phyloP scores from a whole-genome alignment of 2,888 invertebrate genomes.

The Gibbula magus region DNA sequence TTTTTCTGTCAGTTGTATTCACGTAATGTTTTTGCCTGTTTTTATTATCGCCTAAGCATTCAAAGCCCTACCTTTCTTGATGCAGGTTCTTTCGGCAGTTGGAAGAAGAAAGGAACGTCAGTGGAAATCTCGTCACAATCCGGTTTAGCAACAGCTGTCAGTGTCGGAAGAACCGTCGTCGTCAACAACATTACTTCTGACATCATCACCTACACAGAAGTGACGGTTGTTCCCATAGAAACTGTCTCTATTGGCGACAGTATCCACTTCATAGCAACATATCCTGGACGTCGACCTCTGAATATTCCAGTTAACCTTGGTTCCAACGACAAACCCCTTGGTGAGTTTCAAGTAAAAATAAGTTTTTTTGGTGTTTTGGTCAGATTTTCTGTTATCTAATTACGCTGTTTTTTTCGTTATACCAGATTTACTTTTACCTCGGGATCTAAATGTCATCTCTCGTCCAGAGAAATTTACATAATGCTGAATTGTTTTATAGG shows the following conservation, averaged over 20 bases:
- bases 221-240: conserved; percentile 56
- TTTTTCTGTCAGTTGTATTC: not conserved
- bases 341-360: conserved; percentile 26
- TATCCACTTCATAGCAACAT: conserved; percentile 59
- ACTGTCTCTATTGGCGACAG: conserved; percentile 47
- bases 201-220: conserved; percentile 66
- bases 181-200: conserved; percentile 55
- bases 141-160: conserved; percentile 60
- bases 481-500: conserved; percentile 44
- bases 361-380: no score
- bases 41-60: not conserved
- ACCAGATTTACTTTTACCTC: no score
- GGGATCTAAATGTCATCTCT: no score
- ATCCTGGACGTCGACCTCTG: conserved; percentile 42
- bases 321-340: conserved; percentile 34
- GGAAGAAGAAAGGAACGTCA: conserved; percentile 53
- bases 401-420: no score
- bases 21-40: not conserved
- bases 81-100: conserved; percentile 57
- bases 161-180: conserved; percentile 58
- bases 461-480: no score
- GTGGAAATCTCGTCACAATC: conserved; percentile 48
- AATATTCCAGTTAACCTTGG: conserved; percentile 55
- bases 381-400: no score
- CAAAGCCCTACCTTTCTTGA: conserved; percentile 6